Evolutionary conservation across 2,888 invertebrate species (phyloP).

Genomic region (Agrochola circellaris): DNA sequence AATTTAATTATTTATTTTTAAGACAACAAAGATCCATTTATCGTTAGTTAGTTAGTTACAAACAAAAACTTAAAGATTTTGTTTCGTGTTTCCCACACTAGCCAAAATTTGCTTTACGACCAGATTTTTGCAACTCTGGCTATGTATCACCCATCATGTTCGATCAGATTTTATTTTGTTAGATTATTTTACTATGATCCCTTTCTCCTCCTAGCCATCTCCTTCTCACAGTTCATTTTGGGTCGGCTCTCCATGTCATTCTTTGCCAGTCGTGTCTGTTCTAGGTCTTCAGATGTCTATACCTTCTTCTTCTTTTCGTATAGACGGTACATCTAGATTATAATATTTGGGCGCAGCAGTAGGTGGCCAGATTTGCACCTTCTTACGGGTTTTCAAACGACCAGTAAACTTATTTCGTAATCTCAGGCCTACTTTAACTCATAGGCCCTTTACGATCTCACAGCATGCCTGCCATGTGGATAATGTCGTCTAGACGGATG

Average conservation of each 20-base stretch:
- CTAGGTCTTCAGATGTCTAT: no score
- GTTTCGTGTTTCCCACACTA: neutral
- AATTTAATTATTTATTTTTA: no score
- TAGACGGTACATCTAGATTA: no score
- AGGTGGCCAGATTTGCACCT: neutral
- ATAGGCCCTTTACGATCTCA: neutral
- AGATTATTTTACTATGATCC: no score
- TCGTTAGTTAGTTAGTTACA: no score
- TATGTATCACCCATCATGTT: neutral
- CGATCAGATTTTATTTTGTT: neutral
- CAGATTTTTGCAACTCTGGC: neutral
- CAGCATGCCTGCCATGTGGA: neutral
- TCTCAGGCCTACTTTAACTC: neutral
- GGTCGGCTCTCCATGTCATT: neutral
- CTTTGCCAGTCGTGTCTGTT: neutral
- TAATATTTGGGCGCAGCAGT: neutral
- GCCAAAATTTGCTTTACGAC: neutral
- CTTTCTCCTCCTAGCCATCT: neutral
- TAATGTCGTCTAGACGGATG: conserved; percentile 23
- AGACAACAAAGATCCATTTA: no score
- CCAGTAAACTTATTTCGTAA: neutral
- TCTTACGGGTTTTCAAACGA: neutral
- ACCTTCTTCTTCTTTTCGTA: neutral
- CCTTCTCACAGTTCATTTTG: neutral
- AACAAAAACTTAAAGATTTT: no score